Percentiles rank a stretch among this genome's conserved stretches.
Evolutionary conservation across 2,888 invertebrate genomes (phyloP).

Genomic region (Exephanes ischioxanthus): DNA sequence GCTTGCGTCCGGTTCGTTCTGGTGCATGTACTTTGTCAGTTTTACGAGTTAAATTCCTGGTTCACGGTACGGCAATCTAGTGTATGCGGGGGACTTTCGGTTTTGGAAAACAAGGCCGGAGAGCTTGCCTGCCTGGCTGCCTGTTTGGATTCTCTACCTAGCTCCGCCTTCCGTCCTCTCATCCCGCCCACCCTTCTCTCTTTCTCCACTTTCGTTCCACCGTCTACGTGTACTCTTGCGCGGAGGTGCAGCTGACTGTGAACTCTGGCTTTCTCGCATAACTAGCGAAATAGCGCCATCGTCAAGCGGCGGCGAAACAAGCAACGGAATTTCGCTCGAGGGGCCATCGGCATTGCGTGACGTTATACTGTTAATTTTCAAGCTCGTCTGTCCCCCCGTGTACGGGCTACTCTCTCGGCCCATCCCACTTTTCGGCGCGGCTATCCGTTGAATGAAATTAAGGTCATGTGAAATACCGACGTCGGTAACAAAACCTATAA

Average conservation of each 20-base stretch:
- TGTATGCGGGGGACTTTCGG: conserved; percentile 59
- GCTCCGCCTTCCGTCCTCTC: conserved; percentile 38
- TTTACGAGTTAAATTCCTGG: conserved; percentile 63
- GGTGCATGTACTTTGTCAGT: conserved; percentile 58
- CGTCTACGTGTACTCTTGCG: conserved; percentile 24
- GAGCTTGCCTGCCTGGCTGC: conserved; percentile 24
- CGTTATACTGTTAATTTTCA: conserved; percentile 27
- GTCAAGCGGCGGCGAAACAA: conserved; percentile 54
- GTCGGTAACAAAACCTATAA: neutral
- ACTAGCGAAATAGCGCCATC: conserved; percentile 53
- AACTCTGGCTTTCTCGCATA: conserved; percentile 44
- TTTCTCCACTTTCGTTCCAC: conserved; percentile 46
- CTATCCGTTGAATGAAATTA: neutral
- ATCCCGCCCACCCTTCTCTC: conserved; percentile 35
- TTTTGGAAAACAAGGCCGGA: conserved; percentile 45
- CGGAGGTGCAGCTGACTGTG: conserved; percentile 3
- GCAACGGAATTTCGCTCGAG: conserved; percentile 52
- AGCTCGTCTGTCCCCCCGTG: neutral
- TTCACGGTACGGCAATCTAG: conserved; percentile 49
- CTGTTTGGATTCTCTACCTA: conserved; percentile 45
- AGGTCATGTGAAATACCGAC: neutral
- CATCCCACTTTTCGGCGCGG: neutral
- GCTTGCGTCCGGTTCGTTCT: conserved; percentile 44
- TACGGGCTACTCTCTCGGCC: neutral
- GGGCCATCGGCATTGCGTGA: conserved; percentile 35